Evolutionary conservation across 37 sponge, comb jelly and placozoan species (phyloP), one percentile per base, ranked within the genome.

Genomic region (Aplysina aerophoba): DNA sequence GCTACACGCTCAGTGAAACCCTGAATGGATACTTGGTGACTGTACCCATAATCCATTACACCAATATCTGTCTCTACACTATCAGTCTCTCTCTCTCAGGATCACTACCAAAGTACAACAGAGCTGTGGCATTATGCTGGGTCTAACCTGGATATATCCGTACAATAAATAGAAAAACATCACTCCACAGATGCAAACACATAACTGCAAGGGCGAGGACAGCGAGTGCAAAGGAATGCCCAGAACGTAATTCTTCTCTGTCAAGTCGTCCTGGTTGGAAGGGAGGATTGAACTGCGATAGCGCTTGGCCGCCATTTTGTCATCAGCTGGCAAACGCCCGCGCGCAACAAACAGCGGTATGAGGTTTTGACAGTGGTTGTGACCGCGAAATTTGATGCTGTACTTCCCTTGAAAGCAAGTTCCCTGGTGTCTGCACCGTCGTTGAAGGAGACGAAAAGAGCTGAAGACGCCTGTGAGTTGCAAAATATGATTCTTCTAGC

Each of bases 151-250:
- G 3, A 89, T 61, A 62, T 93, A 93, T 19, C 93, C 93, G 63
- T 93, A 93, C 34, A 93, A 34, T 13, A 93, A 66, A 71, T 87
- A 93, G 85, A 89, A 93, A n/a, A 87, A 28, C 74, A 93, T 61
- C 0, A 89, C 86, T 38, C 93, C 93, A 60, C 34, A 59, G 37
- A 80, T 73, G 14, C 72, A 84, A 34, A 63, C 55, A 0, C 83
- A 1, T 57, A 93, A 86, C 77, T 90, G 93, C 37, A 72, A 37
- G 30, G 56, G 30, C 38, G 16, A 24, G 25, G 86, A 85, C 35
- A 85, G 21, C 55, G 85, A 84, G 56, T 85, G 74, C 24, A 89
- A 62, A 22, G 90, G 77, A 68, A 89, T 73, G 0, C 90, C 85
- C 24, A 89, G 50, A 13, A 89, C 59, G 62, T 81, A 59, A 12